Conservation (phyloP, 1,140 invertebrate genomes). For the Drosophila ironensis region DNA sequence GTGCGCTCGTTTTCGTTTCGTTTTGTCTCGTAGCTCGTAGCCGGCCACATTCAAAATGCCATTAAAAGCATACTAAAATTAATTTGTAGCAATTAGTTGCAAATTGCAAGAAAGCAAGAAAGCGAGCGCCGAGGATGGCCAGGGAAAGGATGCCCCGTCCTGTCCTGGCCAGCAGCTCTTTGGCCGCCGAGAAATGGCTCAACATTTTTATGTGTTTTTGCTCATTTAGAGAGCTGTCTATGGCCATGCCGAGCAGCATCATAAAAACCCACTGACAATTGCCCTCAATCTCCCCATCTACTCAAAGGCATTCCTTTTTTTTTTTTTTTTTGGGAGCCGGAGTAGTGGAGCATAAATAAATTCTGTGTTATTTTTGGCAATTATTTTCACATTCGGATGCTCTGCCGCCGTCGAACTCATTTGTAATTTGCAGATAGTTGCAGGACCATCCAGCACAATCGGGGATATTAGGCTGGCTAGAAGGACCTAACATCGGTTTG, state of each 20-base stretch:
- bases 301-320: too few species aligned
- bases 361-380: constrained; percentile 77
- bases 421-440: constrained; percentile 71
- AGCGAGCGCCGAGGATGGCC: constrained; percentile 7
- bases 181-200: constrained; percentile 57
- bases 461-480: constrained; percentile 4
- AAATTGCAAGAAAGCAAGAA: constrained; percentile 67
- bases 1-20: constrained; percentile 52
- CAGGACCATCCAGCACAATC: too few species aligned
- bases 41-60: constrained; percentile 75
- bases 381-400: constrained; percentile 79
- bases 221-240: constrained; percentile 65
- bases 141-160: constrained; percentile 19
- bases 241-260: constrained; percentile 55
- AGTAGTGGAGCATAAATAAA: constrained; percentile 72
- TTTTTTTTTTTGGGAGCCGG: too few species aligned
- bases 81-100: constrained; percentile 79
- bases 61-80: constrained; percentile 80
- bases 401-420: constrained; percentile 58
- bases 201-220: constrained; percentile 79
- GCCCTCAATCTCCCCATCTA: neutral
- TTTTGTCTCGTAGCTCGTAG: too few species aligned
- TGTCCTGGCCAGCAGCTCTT: constrained; percentile 14
- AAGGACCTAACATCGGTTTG: too few species aligned
- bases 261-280: constrained; percentile 68